Percentiles rank a stretch among this genome's conserved stretches.
Conservation (phyloP, 30 jellyfish, hydroid and myxozoan species). For the Turritopsis rubra region DNA sequence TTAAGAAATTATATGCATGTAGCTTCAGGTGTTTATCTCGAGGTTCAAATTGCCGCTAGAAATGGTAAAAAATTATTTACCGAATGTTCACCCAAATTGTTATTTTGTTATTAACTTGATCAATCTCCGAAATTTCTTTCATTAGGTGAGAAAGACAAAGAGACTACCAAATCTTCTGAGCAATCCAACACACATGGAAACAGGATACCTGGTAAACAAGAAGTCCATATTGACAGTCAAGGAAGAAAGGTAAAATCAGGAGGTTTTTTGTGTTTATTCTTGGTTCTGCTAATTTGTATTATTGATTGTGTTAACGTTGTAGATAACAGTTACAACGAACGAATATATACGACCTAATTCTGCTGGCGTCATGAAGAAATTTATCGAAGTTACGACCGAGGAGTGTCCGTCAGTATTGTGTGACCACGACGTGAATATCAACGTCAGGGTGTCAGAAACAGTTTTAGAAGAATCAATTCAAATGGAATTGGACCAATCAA, state of each 20-base stretch:
- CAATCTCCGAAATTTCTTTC: neutral
- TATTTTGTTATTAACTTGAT: too few relatives aligned
- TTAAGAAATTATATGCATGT: conserved; percentile 47
- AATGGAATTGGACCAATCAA: neutral
- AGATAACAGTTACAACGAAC: neutral
- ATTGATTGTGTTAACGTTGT: neutral
- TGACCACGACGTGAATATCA: conserved; percentile 6
- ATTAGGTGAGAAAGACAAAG: neutral
- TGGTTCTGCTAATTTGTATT: neutral
- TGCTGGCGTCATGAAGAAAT: neutral
- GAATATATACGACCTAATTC: neutral
- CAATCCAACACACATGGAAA: neutral
- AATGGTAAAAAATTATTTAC: too few relatives aligned
- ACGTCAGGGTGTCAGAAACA: neutral
- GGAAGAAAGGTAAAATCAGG: neutral
- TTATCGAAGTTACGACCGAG: neutral
- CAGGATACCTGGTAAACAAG: neutral
- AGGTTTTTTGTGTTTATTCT: neutral
- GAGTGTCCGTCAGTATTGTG: neutral
- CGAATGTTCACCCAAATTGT: too few relatives aligned
- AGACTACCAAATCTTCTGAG: neutral
- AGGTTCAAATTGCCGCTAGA: conserved; percentile 8
- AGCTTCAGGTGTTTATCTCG: neutral
- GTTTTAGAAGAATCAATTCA: neutral
- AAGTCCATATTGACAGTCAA: neutral